Conservation (phyloP, 1,140 invertebrate species). For the Euura lappo region DNA sequence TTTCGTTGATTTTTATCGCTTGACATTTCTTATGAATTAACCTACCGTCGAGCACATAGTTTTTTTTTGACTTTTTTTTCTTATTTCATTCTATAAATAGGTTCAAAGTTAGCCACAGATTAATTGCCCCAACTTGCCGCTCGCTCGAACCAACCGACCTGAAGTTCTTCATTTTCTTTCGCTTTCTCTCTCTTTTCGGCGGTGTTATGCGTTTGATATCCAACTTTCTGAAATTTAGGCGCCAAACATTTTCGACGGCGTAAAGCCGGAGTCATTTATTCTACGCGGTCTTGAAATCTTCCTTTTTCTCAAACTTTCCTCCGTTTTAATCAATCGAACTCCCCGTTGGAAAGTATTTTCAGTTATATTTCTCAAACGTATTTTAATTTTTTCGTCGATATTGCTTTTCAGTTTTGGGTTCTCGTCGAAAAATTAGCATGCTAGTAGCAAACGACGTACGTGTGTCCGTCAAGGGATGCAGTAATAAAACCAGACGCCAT, state of each 20-base stretch:
- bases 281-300: no score
- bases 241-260: background rate
- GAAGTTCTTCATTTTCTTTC: background rate
- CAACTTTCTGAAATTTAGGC: slow-evolving; percentile 5
- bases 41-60: no score
- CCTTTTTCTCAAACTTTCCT: background rate
- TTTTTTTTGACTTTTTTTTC: no score
- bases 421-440: background rate
- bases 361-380: no score
- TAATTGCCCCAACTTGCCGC: background rate
- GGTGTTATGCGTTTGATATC: background rate
- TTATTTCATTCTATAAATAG: background rate
- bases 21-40: no score
- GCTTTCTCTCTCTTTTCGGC: background rate
- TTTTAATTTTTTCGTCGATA: no score
- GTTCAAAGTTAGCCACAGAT: slow-evolving; percentile 5
- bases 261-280: slow-evolving; percentile 1
- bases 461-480: background rate
- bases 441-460: background rate
- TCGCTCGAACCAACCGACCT: background rate
- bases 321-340: background rate
- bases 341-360: no score
- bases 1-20: no score
- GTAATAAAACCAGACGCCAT: background rate
- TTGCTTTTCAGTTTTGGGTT: no score